Evolutionary conservation across 2,888 invertebrate genomes (phyloP), one percentile per base, ranked within the genome.

Genomic region (Tenthredo mesomela): DNA sequence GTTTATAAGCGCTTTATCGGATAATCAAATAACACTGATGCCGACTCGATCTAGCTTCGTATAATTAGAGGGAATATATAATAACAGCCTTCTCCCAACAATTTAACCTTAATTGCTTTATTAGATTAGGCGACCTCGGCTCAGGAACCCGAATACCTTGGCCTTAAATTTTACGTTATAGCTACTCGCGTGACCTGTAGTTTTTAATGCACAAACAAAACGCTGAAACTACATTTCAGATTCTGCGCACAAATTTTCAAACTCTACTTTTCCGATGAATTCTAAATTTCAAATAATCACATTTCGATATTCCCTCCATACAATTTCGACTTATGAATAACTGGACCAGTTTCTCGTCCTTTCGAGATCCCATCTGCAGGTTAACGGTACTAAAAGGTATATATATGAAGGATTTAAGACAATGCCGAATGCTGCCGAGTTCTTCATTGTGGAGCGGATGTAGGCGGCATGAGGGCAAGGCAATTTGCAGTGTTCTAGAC

Each of bases 31-130:
- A 91, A 90, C 90, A 88, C 86, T 87, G 86, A 86, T 87, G 88
- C 89, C 88, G 89, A 89, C 89, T 88, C 87, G 89, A 90, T 89
- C 90, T 87, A 85, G 88, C 88, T 89, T 90, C 88, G 88, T 90
- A 91, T 93, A 93, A 93, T 93, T 92, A 93, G 92, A 92, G 91
- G 91, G 91, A 87, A 89, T 90, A 88, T 92, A 88, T 92, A 92
- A 93, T 93, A 90, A 92, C 87, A 89, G 90, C 86, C 89, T 89
- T 88, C 89, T 88, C 87, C 88, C 89, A 88, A 87, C 86, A 87
- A 88, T 86, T 92, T 92, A 91, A 92, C 92, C 90, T 92, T 91
- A 91, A 90, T 91, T 90, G 89, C 91, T 91, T 91, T 91, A 91
- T 91, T 91, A 91, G 91, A 90, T 91, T 91, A 91, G 88, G 87